Evolutionary conservation across 2,113 vertebrate genomes (phyloP).

Genomic region (Gulo gulo): DNA sequence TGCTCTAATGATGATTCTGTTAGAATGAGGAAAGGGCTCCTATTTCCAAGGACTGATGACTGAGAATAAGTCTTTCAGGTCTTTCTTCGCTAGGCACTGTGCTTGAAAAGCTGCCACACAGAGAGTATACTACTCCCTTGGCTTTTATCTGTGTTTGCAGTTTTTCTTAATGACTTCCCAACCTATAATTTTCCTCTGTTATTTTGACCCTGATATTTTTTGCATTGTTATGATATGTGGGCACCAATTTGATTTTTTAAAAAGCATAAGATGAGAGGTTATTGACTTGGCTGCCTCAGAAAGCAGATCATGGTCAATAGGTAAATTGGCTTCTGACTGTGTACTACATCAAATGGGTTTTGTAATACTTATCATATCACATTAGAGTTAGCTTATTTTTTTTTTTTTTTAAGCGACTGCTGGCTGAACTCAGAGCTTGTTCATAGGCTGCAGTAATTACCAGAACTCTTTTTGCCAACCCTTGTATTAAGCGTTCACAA

Average conservation of each 20-base stretch:
- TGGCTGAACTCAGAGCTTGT: constrained; percentile 40
- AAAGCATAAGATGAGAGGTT: constrained; percentile 1
- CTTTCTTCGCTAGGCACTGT: background rate
- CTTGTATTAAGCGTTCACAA: background rate
- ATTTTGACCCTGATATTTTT: background rate
- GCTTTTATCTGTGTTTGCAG: background rate
- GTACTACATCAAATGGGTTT: background rate
- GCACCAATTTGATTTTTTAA: background rate
- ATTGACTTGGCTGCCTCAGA: background rate
- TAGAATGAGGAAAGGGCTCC: background rate
- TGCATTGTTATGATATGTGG: background rate
- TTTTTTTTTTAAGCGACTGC: constrained; percentile 22
- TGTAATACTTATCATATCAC: background rate
- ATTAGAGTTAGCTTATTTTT: background rate
- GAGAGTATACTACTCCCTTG: background rate
- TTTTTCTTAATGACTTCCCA: background rate
- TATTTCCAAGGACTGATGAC: background rate
- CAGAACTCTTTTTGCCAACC: background rate
- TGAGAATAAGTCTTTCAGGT: background rate
- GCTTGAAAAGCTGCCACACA: background rate
- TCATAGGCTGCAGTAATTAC: background rate
- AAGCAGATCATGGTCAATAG: background rate
- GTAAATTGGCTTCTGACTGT: background rate
- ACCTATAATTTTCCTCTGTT: background rate
- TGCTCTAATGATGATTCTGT: background rate